Evolutionary conservation across 2,113 vertebrate genomes (phyloP).

Genomic region (Turdus rufiventris): DNA sequence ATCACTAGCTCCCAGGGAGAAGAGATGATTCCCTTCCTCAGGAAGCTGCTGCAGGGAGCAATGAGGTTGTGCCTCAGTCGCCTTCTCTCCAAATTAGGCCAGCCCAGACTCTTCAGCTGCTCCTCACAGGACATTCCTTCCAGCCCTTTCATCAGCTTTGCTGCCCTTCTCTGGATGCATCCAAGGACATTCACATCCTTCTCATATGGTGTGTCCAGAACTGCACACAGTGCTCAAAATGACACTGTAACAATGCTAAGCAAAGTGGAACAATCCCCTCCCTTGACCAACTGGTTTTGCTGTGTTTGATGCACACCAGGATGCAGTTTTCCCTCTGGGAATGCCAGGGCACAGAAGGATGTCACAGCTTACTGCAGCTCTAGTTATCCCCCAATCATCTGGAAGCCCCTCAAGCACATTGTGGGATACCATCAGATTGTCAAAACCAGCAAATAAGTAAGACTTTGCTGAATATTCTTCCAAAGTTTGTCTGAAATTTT

Average conservation of each 20-base stretch:
- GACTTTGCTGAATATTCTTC: background rate
- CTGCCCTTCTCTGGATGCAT: background rate
- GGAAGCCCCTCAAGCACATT: background rate
- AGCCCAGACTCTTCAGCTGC: background rate
- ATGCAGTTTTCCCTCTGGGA: background rate
- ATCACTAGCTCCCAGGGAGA: background rate
- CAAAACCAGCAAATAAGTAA: background rate
- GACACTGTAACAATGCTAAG: rapidly evolving
- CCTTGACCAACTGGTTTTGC: too few species aligned
- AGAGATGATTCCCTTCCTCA: background rate
- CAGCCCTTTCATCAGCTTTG: background rate
- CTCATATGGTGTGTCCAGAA: background rate
- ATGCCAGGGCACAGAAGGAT: background rate
- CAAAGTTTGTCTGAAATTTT: background rate
- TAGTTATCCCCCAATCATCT: background rate
- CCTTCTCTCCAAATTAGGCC: background rate
- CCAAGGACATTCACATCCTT: background rate
- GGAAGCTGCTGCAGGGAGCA: background rate
- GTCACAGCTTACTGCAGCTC: background rate
- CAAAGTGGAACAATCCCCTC: background rate
- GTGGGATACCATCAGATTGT: background rate
- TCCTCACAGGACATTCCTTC: background rate
- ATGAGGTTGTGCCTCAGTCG: background rate
- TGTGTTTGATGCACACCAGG: background rate
- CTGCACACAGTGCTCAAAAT: rapidly evolving